Evolutionary conservation across 2,113 vertebrate species (phyloP), one percentile per base, ranked within the genome.

Genomic region (Chloropsis hardwickii): DNA sequence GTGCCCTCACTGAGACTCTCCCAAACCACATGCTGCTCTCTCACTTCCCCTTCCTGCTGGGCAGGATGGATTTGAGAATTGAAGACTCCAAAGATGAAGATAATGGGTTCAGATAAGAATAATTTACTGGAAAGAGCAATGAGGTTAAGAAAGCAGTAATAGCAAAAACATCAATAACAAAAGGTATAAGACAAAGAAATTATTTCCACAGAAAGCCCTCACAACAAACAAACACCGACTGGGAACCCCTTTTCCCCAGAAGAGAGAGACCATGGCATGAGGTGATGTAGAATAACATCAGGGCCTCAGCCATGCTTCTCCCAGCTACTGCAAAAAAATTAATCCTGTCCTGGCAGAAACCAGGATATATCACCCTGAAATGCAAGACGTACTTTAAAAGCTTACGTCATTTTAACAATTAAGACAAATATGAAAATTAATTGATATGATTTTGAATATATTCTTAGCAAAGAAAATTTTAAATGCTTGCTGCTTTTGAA

Each of bases 211-310:
- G 50, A 57, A 80, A 65, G 10, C 10, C 10, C 1, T 1, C 25
- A 18, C 11, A 54, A 39, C 13, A 70, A 70, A 54, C 28, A 48
- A 71, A 56, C 12, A 31, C 7, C 0, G 0, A 14, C 17, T 42
- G 25, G 21, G 25, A 76, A 17, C 5, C 23, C 33, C 6, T 65
- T 65, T 31, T 50, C 10, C 33, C n/a, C 15, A 50, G 50, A 37
- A 37, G 44, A 27, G 14, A 64, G 31, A 28, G 12, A 28, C 11
- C 28, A 51, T 16, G 8, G 27, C 33, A 18, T 57, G 27, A 81
- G 8, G 10, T 23, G 42, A 8, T 31, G 15, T 3, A 72, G 35
- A 65, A 48, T 12, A 64, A 65, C 18, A 23, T 33, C 50, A 35
- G 44, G 27, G 25, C 35, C 22, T 44, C 37, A 65, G 58, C 31